Evolutionary conservation across 2,888 invertebrate genomes (phyloP), one percentile per base, ranked within the genome.

Genomic region (Melanostoma scalare): DNA sequence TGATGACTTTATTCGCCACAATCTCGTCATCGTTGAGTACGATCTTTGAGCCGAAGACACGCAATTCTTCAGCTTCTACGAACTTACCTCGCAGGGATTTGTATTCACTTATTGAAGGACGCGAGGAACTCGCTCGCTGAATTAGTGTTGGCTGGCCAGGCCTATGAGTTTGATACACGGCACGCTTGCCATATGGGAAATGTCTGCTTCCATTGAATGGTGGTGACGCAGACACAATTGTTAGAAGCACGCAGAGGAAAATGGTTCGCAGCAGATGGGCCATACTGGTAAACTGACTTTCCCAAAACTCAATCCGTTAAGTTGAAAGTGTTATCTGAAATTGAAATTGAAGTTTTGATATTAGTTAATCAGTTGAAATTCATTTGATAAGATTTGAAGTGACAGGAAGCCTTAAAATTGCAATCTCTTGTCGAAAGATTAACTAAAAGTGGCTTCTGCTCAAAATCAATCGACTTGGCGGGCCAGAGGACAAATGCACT

Each of bases 1-100:
- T 94, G 9, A 95, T 90, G 9, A 94, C 92, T 53, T 92, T 89
- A 88, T 94, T 94, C 53, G 93, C 93, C 2, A 86, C 76, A 0
- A 87, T 63, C 89, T 95, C 95, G 6, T 92, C 91, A 5, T 89
- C 87, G 10, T 88, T 92, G 8, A 94, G 91, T 2, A 88, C 82
- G 9, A 92, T 87, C 58, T 92, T 91, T 0, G 93, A 92, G n/a
- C 94, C 94, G 6, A 94, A 86, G 0, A 92, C 87, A 4, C 89
- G 85, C 0, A 89, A 88, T 10, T 92, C 88, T 88, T 94, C 94
- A 38, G 91, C 90, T 67, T 90, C 87, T 8, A 94, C 87, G 42
- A 94, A 90, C 55, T 91, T 88, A 3, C 88, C 89, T 8, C 94
- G 91, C 74, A 89, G 86, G 4, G 61, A 52, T 80, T 85, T 86